Evolutionary conservation across 2,113 vertebrate species (phyloP).

Genomic region (Lichenostomus cassidix): DNA sequence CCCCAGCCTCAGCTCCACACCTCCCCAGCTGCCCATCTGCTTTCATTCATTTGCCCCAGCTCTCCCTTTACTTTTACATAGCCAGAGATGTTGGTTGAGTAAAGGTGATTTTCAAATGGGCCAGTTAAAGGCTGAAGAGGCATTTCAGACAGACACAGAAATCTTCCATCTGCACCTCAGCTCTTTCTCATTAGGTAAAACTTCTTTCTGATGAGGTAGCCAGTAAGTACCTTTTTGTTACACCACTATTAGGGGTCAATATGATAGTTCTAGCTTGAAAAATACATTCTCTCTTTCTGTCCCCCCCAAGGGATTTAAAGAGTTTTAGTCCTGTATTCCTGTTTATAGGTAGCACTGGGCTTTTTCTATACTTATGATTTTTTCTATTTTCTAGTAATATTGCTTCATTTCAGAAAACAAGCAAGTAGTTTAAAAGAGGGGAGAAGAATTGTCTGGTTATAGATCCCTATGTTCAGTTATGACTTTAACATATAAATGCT

Average conservation of each 20-base stretch:
- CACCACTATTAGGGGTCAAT: fast-evolving
- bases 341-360: fast-evolving
- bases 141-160: background rate
- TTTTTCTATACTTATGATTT: background rate
- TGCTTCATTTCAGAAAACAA: background rate
- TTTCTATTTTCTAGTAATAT: background rate
- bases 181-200: background rate
- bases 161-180: fast-evolving
- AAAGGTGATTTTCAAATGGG: background rate
- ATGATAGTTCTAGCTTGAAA: background rate
- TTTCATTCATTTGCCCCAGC: fast-evolving
- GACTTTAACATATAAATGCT: background rate
- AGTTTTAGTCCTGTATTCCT: fast-evolving
- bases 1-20: fast-evolving
- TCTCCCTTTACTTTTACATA: background rate
- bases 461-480: background rate
- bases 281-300: too few species aligned
- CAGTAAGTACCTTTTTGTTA: background rate
- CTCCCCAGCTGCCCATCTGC: fast-evolving
- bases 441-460: background rate
- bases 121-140: background rate
- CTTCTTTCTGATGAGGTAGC: background rate
- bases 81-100: background rate
- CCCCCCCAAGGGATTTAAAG: fast-evolving
- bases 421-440: background rate